Evolutionary conservation across 1,140 invertebrate genomes (phyloP), one percentile per base, ranked within the genome.

Genomic region (Coboldia fuscipes): DNA sequence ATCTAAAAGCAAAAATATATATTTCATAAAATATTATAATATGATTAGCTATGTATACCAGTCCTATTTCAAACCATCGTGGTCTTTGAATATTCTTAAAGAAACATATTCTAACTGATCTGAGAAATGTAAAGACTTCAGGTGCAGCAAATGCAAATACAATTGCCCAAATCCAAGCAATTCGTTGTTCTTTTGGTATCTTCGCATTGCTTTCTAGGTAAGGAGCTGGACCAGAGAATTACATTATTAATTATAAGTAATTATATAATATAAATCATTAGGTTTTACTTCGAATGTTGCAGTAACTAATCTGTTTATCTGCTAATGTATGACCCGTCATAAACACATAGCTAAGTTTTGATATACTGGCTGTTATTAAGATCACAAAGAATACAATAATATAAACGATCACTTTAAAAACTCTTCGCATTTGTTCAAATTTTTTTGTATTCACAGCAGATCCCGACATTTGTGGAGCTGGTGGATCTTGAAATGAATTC

Each of bases 121-220:
- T 65, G 39, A 90, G 72, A 18, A 86, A 60, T 1, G 81, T 78
- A 18, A 86, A 80, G 13, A 89, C 56, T 56, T 93, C 85, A 0
- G 86, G 86, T 12, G 84, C 70, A 2, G 78, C 65, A 45, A 82
- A 88, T 4, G 75, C 75, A 41, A 86, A 76, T 34, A 89, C 61
- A 22, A 93, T 59, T 40, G 77, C 80, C 86, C 86, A 93, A 45
- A 83, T 80, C 85, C 85, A 93, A 5, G 74, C 77, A 37, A 88
- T 74, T 40, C 79, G 65, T 53, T 90, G 82, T 38, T 72, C 67
- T 34, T 76, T 70, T 7, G 80, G 73, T 37, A 83, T 54, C 35
- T 62, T 66, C 0, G 74, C 74, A 42, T 72, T 58, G 45, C 75
- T 81, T 50, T 75, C 67, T 47, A 74, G 77, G 46, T 80, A 75